Evolutionary conservation across 2,888 invertebrate species (phyloP), one percentile per base, ranked within the genome.

Genomic region (Eupithecia vulgata): DNA sequence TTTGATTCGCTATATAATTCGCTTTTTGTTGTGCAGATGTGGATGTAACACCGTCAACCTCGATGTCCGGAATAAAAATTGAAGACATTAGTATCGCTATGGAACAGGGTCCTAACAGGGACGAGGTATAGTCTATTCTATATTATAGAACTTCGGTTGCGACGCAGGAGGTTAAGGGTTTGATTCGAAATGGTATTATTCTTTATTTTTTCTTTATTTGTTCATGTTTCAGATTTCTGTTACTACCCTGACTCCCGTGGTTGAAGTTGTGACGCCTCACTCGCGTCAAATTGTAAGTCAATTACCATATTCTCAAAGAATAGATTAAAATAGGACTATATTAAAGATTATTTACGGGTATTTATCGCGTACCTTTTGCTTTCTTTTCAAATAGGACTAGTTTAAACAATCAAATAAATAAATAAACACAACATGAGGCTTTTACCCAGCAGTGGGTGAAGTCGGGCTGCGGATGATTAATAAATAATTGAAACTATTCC

Each of bases 1-100:
- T 82, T 85, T 78, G 79, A 81, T 84, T 64, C 83, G 66, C 59
- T 79, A 59, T 78, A 83, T 83, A 4, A 30, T 30, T 30, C 30
- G 30, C 30, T 30, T 30, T 30, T 87, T 87, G 80, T 88, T 86
- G 30, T 81, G 70, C 89, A 92, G 93, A 82, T 84, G 75, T 73
- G 61, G 80, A 80, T 74, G 57, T 78, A 2, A 71, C 83, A 13
- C 79, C 83, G 15, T 75, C 64, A 34, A 76, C 79, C 30, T 72
- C 74, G 40, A 81, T 79, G 57, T 48, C 76, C 0, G 85, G 88
- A 35, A 81, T 81, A 8, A 83, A 75, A 1, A 77, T 71, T 0
- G 87, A 89, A 48, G 82, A 67, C 37, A 85, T 87, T 85, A 88
- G 90, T 0, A 72, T 82, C n/a, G 74, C 79, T 10, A 66, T 82